Evolutionary conservation across 1,140 invertebrate genomes (phyloP).

Genomic region (Drosophila simulans): DNA sequence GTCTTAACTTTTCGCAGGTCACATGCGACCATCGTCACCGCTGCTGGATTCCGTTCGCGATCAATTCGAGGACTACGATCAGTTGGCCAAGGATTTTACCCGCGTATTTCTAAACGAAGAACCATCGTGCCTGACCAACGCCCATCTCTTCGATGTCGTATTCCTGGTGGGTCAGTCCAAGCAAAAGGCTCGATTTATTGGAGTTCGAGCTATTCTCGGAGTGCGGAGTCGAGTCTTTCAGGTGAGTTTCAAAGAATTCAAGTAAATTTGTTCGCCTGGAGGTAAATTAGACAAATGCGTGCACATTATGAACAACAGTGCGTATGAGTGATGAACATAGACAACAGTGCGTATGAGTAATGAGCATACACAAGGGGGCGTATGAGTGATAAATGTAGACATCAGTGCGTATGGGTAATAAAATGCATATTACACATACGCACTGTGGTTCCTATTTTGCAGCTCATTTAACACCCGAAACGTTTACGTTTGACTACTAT

Average conservation of each 20-base stretch:
- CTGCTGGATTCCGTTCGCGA: constrained; percentile 95
- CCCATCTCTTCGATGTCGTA: constrained; percentile 94
- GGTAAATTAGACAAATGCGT: neutral
- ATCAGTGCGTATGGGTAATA: too few species aligned
- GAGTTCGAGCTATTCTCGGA: constrained; percentile 95
- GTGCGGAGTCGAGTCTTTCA: constrained; percentile 87
- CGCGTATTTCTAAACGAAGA: constrained; percentile 93
- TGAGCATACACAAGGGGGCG: neutral
- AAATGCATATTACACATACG: constrained; percentile 3
- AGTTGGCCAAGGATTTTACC: constrained; percentile 96
- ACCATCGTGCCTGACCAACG: constrained; percentile 89
- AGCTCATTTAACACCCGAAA: neutral
- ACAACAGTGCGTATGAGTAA: too few species aligned
- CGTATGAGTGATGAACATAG: neutral
- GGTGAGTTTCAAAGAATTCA: constrained; percentile 29
- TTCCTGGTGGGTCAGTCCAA: constrained; percentile 95
- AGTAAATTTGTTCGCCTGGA: too few species aligned
- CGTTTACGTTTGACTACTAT: too few species aligned
- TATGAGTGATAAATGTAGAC: neutral
- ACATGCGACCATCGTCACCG: constrained; percentile 96
- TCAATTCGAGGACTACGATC: constrained; percentile 97
- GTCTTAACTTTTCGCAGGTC: constrained; percentile 85
- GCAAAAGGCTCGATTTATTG: constrained; percentile 94
- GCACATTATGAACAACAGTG: neutral
- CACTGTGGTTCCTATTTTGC: neutral